A percentile compares a stretch with the other conserved stretches of the same genome.
phyloP scores from a whole-genome alignment of 1,140 invertebrate species.

The Oreohelix idahoensis region DNA sequence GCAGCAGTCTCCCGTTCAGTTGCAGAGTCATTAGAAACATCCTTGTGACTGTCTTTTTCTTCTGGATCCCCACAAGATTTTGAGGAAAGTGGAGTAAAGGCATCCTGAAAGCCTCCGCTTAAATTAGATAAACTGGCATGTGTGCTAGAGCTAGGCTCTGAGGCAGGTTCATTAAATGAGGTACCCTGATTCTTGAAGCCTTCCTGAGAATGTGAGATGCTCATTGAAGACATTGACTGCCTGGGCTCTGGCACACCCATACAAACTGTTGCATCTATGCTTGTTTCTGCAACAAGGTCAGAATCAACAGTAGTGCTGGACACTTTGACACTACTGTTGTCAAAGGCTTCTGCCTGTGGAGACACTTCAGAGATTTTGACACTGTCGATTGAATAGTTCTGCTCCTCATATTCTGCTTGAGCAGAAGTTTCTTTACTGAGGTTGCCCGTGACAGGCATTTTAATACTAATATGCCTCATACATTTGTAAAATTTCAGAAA shows the following conservation, averaged over 20 bases:
- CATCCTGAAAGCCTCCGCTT: slow-evolving; percentile 20
- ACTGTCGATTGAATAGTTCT: not conserved
- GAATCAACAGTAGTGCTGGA: slow-evolving; percentile 19
- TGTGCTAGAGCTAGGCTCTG: not conserved
- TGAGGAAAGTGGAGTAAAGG: slow-evolving; percentile 33
- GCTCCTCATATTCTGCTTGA: not conserved
- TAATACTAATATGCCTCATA: not conserved
- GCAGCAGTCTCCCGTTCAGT: not conserved
- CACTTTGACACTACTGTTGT: not conserved
- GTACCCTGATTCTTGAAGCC: not conserved
- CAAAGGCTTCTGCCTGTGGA: not conserved
- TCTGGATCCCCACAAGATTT: not conserved
- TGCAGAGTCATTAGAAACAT: not conserved
- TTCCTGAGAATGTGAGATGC: not conserved
- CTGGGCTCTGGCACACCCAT: not conserved
- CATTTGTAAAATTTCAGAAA: no score
- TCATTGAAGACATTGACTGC: not conserved
- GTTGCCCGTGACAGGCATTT: slow-evolving; percentile 25
- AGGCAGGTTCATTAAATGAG: not conserved
- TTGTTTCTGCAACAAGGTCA: not conserved
- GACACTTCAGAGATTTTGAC: not conserved
- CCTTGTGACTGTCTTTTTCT: not conserved
- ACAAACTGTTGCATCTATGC: not conserved
- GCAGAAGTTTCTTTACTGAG: slow-evolving; percentile 3
- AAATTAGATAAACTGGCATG: no score